phyloP scores from a whole-genome alignment of 2,113 vertebrate genomes.

The Uria aalge region DNA sequence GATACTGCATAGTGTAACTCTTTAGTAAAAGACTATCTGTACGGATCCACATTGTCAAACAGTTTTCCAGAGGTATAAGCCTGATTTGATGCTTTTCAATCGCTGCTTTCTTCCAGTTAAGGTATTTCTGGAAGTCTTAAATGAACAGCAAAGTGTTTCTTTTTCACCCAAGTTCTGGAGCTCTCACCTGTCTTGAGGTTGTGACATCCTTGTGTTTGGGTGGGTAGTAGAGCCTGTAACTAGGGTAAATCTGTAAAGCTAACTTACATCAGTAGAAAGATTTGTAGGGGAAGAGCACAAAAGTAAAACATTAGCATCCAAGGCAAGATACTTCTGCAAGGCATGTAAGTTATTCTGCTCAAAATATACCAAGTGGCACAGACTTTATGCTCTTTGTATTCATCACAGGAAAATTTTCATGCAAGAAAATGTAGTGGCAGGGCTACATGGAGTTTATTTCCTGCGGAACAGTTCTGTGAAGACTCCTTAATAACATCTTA shows the following conservation, averaged over 20 bases:
- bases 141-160: background rate
- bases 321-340: background rate
- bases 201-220: background rate
- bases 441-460: background rate
- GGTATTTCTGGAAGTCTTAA: background rate
- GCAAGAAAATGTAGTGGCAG: background rate
- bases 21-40: background rate
- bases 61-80: background rate
- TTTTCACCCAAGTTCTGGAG: background rate
- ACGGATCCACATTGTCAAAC: background rate
- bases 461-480: background rate
- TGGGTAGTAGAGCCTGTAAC: background rate
- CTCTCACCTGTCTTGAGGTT: background rate
- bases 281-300: background rate
- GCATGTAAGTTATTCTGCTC: background rate
- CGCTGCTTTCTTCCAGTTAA: background rate
- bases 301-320: background rate
- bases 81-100: background rate
- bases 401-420: background rate
- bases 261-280: background rate
- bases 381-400: background rate
- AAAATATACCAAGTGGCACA: background rate
- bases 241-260: background rate
- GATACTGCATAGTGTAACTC: background rate
- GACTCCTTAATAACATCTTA: background rate